phyloP scores from a whole-genome alignment of 2,888 invertebrate genomes.

The Pyrocoelia pectoralis region DNA sequence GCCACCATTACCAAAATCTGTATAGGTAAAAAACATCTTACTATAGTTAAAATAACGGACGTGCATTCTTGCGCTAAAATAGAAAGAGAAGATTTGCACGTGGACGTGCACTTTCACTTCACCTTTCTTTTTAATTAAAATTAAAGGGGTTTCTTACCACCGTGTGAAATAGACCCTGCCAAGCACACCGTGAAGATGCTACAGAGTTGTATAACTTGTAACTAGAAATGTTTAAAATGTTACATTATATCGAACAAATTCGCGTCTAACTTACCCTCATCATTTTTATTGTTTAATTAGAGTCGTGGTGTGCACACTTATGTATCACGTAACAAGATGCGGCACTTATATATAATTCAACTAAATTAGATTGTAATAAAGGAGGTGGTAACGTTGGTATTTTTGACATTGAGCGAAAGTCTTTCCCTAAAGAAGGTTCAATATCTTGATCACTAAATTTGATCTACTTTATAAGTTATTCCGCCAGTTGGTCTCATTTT shows the following conservation, averaged over 20 bases:
- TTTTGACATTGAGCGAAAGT: conserved; percentile 39
- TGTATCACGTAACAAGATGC: background rate
- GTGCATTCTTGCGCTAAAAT: background rate
- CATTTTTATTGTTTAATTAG: conserved; percentile 8
- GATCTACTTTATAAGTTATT: conserved; percentile 42
- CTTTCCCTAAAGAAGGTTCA: conserved; percentile 33
- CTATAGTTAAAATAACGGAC: background rate
- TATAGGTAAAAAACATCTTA: background rate
- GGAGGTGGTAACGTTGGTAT: conserved; percentile 37
- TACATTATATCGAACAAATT: background rate
- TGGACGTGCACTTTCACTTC: background rate
- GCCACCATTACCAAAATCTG: background rate
- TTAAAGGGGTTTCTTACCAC: conserved; percentile 25
- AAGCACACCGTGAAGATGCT: conserved; percentile 25
- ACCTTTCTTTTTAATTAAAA: background rate
- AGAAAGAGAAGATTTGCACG: too few relatives aligned
- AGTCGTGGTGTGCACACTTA: background rate
- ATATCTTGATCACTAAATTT: conserved; percentile 30
- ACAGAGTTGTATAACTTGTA: conserved; percentile 31
- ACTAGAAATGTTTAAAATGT: conserved; percentile 3
- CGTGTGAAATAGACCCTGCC: conserved; percentile 29
- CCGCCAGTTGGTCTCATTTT: conserved; percentile 43
- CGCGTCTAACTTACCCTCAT: conserved; percentile 16
- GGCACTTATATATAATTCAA: conserved; percentile 34
- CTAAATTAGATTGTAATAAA: conserved; percentile 35